phyloP scores from a whole-genome alignment of 2,888 invertebrate species.

The Thecocarcelia acutangulata region DNA sequence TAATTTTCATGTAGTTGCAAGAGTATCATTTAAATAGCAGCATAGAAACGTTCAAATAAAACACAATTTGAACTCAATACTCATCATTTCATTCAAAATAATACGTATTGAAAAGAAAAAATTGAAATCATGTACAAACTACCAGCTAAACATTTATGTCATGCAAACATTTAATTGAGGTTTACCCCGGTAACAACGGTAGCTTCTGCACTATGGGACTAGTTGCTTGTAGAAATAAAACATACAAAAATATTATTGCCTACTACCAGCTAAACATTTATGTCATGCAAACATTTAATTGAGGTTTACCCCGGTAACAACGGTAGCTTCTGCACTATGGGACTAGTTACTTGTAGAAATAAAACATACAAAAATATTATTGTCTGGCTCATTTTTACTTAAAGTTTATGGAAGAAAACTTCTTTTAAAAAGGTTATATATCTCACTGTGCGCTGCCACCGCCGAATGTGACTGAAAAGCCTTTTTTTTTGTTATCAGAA shows the following conservation, averaged over 20 bases:
- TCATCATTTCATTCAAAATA: slow-evolving; percentile 35
- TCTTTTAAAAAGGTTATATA: no score
- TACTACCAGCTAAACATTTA: slow-evolving; percentile 11
- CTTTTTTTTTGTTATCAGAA: slow-evolving; percentile 22
- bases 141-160: slow-evolving; percentile 16
- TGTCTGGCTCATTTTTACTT: no score
- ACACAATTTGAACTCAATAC: slow-evolving; percentile 37
- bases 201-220: not conserved
- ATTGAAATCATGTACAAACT: not conserved
- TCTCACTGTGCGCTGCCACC: not conserved
- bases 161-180: slow-evolving; percentile 19
- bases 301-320: not conserved
- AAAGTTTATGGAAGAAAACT: no score
- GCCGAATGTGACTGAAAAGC: not conserved
- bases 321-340: not conserved
- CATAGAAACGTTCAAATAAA: slow-evolving; percentile 8
- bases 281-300: slow-evolving; percentile 20
- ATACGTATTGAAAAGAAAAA: not conserved
- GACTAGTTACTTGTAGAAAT: no score
- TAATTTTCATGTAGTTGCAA: slow-evolving; percentile 55
- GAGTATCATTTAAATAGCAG: slow-evolving; percentile 46
- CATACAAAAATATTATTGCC: no score
- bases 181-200: not conserved
- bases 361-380: no score
- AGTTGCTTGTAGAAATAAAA: no score